A percentile compares a stretch with the other conserved stretches of the same genome.
Conservation (phyloP, 2,797 vertebrate genomes). For the Peromyscus melanophrys region DNA sequence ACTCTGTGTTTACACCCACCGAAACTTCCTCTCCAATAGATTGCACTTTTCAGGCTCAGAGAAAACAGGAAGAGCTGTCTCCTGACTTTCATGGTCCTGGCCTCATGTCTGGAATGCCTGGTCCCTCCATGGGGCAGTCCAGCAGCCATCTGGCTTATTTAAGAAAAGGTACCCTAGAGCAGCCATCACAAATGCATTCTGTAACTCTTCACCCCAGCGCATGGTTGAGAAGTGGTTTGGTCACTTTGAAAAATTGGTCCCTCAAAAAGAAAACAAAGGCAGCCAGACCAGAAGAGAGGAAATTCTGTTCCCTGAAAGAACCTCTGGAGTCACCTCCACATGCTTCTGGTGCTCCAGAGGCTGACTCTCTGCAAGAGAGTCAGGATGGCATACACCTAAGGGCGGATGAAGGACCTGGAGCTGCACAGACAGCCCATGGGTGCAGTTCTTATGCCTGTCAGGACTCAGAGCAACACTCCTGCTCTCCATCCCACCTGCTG, state of each 20-base stretch:
- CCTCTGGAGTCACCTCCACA: neutral
- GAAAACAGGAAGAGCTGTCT: slow-evolving; percentile 84
- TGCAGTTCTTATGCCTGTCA: slow-evolving; percentile 88
- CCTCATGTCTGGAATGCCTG: slow-evolving; percentile 80
- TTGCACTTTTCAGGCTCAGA: slow-evolving; percentile 87
- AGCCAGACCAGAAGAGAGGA: slow-evolving; percentile 85
- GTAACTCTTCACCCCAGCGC: slow-evolving; percentile 92
- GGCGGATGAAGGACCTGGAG: neutral
- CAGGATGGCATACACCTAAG: neutral
- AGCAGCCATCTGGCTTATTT: slow-evolving; percentile 39
- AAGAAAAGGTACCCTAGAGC: slow-evolving; percentile 85
- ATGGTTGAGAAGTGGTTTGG: slow-evolving; percentile 91
- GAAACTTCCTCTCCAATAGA: slow-evolving; percentile 88
- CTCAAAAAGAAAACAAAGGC: slow-evolving; percentile 89
- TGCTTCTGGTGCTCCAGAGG: slow-evolving; percentile 65
- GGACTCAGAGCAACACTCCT: slow-evolving; percentile 85
- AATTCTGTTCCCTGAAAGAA: slow-evolving; percentile 61
- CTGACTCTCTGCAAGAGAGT: slow-evolving; percentile 57
- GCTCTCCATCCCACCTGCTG: slow-evolving; percentile 84
- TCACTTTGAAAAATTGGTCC: slow-evolving; percentile 89
- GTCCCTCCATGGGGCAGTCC: slow-evolving; percentile 75
- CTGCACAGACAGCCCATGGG: slow-evolving; percentile 68
- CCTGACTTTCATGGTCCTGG: slow-evolving; percentile 75
- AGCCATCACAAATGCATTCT: slow-evolving; percentile 83
- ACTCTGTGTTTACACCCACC: slow-evolving; percentile 89